phyloP scores from a whole-genome alignment of 1,140 invertebrate species.

The Nasonia giraulti region DNA sequence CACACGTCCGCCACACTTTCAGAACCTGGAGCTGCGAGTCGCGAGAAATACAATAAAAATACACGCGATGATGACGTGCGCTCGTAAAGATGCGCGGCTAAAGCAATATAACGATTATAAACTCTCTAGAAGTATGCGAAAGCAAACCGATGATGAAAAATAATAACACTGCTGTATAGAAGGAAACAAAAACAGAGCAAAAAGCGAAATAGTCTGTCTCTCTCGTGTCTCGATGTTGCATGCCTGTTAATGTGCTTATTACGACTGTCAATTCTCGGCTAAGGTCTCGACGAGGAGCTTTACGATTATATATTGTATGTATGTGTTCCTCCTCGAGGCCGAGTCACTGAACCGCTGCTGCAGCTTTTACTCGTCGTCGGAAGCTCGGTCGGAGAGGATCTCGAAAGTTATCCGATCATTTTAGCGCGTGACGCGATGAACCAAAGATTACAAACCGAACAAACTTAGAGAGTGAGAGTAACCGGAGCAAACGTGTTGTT shows the following conservation, averaged over 20 bases:
- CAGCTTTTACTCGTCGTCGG: constrained; percentile 52
- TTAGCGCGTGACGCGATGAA: constrained; percentile 42
- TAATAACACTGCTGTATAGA: constrained; percentile 11
- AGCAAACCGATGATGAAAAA: not conserved
- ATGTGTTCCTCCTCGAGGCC: not conserved
- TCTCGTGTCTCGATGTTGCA: constrained; percentile 64
- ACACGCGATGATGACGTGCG: not conserved
- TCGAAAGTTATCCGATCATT: constrained; percentile 66
- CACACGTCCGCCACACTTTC: not conserved
- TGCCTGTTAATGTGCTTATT: constrained; percentile 58
- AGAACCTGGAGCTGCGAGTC: not conserved
- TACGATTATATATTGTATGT: not conserved
- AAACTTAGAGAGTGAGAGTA: constrained; percentile 45
- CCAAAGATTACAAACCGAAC: constrained; percentile 39
- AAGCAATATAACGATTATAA: not conserved
- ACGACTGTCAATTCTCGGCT: constrained; percentile 46
- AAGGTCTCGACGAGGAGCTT: not conserved
- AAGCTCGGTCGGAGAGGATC: constrained; percentile 54
- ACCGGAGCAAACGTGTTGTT: not conserved
- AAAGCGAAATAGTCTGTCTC: constrained; percentile 57
- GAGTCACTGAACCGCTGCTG: constrained; percentile 4
- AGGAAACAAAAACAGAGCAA: constrained; percentile 49
- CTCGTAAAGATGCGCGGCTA: not conserved
- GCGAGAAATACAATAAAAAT: too few relatives aligned
- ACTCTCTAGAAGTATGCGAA: too few relatives aligned